Evolutionary conservation across 2,113 vertebrate genomes (phyloP), one percentile per base, ranked within the genome.

Genomic region (Solea senegalensis): DNA sequence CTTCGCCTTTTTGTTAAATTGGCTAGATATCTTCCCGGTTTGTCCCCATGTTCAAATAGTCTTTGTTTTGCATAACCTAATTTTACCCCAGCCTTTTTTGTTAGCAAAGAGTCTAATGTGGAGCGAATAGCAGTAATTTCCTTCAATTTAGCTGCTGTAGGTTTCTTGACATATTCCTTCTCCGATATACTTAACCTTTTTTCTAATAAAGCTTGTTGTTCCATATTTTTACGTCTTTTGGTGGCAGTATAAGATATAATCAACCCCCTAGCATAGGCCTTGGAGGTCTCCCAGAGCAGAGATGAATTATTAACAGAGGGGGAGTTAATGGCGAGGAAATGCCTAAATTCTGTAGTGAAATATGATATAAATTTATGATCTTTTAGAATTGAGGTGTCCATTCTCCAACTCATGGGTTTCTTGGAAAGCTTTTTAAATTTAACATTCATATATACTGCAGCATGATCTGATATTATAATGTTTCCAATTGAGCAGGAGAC

Each of bases 221-320:
- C 49, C 15, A 50, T 50, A 50, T 50, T 50, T 50, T 50, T 50
- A n/a, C 2, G 49, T 50, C 49, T 50, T 50, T 50, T 50, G n/a
- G 49, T 50, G 16, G n/a, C 49, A 50, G 15, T 16, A 50, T 50
- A 50, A 2, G 49, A 50, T 50, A 50, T 50, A 8, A 50, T n/a
- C n/a, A 50, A 16, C 57, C 57, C 21, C 21, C 49, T 65, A 28
- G 39, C 48, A 13, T 52, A 53, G n/a, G 49, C 63, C 48, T 52
- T 65, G 12, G 62, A 50, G 10, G 63, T 65, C 13, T 53, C 63
- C 63, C 63, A 65, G 9, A 65, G 28, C 7, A 65, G n/a, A 12
- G 49, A 65, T 34, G 63, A 14, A 16, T 40, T 51, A 16, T 7
- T 41, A 40, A 11, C 48, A 0, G 64, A 53, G 10, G 34, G 50